Conservation (phyloP, 2,888 invertebrate genomes). For the Dryadula phaetusa region DNA sequence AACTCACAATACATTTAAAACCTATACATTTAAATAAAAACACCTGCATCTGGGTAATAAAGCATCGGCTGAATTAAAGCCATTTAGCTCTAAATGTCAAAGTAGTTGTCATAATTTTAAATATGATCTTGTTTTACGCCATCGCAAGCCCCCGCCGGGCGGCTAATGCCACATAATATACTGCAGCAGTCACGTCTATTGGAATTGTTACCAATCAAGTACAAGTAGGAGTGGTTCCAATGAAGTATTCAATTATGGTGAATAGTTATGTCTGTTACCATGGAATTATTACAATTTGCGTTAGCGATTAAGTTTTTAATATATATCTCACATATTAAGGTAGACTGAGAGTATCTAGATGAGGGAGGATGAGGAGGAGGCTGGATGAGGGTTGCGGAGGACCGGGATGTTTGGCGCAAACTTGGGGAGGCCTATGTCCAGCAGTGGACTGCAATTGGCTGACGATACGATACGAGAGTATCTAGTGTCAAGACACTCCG, state of each 20-base stretch:
- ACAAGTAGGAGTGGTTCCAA: constrained; percentile 6
- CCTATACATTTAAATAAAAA: background rate
- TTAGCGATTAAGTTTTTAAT: too few relatives aligned
- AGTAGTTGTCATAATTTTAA: constrained; percentile 2
- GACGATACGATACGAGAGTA: too few relatives aligned
- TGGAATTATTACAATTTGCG: too few relatives aligned
- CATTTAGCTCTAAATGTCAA: background rate
- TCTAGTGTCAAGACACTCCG: too few relatives aligned
- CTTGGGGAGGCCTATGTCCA: too few relatives aligned
- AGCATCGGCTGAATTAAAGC: background rate
- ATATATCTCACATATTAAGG: too few relatives aligned
- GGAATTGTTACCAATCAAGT: constrained; percentile 1
- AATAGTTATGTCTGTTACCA: too few relatives aligned
- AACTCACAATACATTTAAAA: background rate
- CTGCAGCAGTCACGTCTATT: background rate
- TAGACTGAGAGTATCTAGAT: too few relatives aligned
- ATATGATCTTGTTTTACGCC: background rate
- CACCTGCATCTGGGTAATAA: background rate
- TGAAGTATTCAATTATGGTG: background rate
- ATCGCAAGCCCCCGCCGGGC: constrained; percentile 19
- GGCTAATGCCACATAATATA: background rate
- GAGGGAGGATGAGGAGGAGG: too few relatives aligned
- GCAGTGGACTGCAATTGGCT: too few relatives aligned
- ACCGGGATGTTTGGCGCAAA: too few relatives aligned
- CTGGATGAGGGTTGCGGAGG: too few relatives aligned